Base-by-base conservation (phyloP, 2,797 vertebrate genomes). In the Vespertilio murinus region DNA sequence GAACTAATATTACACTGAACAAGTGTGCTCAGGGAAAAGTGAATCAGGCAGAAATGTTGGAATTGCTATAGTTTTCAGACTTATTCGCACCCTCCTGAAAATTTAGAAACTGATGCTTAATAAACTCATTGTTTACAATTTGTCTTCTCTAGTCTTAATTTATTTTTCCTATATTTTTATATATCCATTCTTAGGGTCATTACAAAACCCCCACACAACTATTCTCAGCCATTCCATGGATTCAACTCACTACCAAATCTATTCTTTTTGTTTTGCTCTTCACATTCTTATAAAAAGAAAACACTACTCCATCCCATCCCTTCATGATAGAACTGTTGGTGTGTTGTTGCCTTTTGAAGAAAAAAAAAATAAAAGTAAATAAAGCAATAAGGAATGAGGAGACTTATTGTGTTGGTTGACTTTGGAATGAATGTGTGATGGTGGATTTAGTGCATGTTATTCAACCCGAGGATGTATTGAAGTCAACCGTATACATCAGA, bases 281-380 rank as follows among this genome's bases (percentile, higher is more conserved):
- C 30, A 86, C 40, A 42, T 94, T 35, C 33, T 88, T 81, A 14
- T 45, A 70, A 71, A 94, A 87, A 89, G 93, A 96, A 95, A 95
- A 84, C 23, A 87, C 7, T 88, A 30, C 18, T 14, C 89, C 30
- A 81, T 90, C 45, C 30, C 22, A 85, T 77, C 35, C 54, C 17
- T 74, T 64, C 38, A 78, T 40, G 64, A 84, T 86, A 94, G 25
- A 94, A 82, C 45, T 81, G n/a, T 23, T 28, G 28, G 28, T 61
- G 25, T 54, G 56, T 28, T 59, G 28, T 61, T 61, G 56, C 28
- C 1, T 28, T 59, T 59, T 11, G 22, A 7, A 0, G 75, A 25
- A 16, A 74, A 79, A 94, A 85, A 42, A 42, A 9, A 42, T 10
- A 42, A 42, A 42, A 82, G 45, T 82, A 92, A 86, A 69, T 78